Evolutionary conservation across 2,888 invertebrate species (phyloP).

Genomic region (Ernsta delagoae): DNA sequence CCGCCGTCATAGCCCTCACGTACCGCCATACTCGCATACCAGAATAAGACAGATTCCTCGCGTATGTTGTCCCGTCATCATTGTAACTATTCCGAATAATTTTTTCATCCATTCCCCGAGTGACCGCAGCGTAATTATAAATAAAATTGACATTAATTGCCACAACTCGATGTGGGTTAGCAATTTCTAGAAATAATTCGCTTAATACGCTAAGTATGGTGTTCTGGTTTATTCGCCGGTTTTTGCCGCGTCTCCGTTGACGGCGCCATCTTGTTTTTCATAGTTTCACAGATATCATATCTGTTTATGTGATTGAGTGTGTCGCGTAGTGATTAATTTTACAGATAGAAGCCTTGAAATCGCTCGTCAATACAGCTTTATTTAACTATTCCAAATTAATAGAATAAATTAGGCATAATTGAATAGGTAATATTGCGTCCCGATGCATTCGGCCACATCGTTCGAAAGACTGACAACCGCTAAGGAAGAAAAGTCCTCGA

Average conservation of each 20-base stretch:
- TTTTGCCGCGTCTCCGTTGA: slow-evolving; percentile 24
- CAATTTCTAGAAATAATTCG: slow-evolving; percentile 75
- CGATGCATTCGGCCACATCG: no score
- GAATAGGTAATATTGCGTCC: no score
- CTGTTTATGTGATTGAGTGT: not conserved
- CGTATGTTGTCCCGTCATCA: slow-evolving; percentile 49
- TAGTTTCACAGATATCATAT: slow-evolving; percentile 6
- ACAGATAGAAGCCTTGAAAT: not conserved
- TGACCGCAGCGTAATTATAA: slow-evolving; percentile 68
- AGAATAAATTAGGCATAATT: no score
- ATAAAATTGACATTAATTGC: slow-evolving; percentile 81
- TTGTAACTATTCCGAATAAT: slow-evolving; percentile 51
- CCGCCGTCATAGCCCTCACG: slow-evolving; percentile 40
- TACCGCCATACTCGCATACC: slow-evolving; percentile 43
- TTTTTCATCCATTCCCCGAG: slow-evolving; percentile 54
- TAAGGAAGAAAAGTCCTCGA: no score
- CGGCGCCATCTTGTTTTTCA: slow-evolving; percentile 28
- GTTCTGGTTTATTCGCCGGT: slow-evolving; percentile 29
- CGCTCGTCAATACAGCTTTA: not conserved
- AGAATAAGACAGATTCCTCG: slow-evolving; percentile 45
- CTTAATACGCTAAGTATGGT: slow-evolving; percentile 48
- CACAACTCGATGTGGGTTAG: slow-evolving; percentile 71
- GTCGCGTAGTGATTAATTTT: slow-evolving; percentile 2
- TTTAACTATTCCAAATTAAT: no score
- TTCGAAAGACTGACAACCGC: no score